Percentiles rank a stretch among this genome's conserved stretches.
Conservation (phyloP, 2,113 vertebrate genomes). For the Poeciliopsis turrubarensis region DNA sequence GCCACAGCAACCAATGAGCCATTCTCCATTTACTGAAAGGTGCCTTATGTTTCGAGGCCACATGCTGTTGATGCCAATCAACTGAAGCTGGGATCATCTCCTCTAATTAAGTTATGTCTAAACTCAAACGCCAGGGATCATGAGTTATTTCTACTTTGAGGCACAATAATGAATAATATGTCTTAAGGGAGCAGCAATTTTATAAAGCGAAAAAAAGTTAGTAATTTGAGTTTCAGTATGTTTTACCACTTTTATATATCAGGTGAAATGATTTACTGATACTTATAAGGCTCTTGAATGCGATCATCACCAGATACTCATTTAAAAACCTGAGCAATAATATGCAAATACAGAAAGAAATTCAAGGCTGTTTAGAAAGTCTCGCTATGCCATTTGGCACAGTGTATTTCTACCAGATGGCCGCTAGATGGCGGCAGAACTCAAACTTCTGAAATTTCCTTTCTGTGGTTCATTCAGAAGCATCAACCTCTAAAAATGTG, state of each 20-base stretch:
- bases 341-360: background rate
- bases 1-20: background rate
- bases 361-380: background rate
- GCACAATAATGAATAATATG: too few species aligned
- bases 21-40: too few species aligned
- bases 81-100: slow-evolving; percentile 35
- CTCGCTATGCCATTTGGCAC: background rate
- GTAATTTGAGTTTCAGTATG: background rate
- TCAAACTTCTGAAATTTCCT: background rate
- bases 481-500: background rate
- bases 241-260: background rate
- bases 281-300: too few species aligned
- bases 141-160: too few species aligned
- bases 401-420: background rate
- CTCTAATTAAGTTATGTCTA: slow-evolving; percentile 1
- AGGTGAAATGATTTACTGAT: too few species aligned
- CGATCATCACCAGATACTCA: background rate
- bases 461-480: background rate
- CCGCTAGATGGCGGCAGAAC: background rate
- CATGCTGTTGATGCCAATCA: too few species aligned
- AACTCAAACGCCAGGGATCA: background rate
- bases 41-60: too few species aligned
- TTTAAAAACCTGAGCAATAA: background rate
- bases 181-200: too few species aligned
- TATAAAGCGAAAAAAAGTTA: too few species aligned